Evolutionary conservation across 2,888 invertebrate species (phyloP), one percentile per base, ranked within the genome.

Genomic region (Beris chalybata): DNA sequence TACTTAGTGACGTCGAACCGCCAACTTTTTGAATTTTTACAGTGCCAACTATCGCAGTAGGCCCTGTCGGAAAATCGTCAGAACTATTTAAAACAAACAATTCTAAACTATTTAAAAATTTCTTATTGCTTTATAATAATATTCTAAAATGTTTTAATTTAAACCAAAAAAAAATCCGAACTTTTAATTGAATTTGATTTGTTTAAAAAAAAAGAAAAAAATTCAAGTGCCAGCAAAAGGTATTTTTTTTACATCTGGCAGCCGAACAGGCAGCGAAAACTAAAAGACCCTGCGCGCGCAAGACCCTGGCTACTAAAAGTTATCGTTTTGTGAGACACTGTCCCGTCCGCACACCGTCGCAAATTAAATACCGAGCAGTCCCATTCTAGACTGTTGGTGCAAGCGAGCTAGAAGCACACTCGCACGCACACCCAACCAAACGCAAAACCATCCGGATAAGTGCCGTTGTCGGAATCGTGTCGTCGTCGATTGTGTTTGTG

Each of bases 141-240:
- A 9, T 45, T 45, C 45, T 58, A 45, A 58, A 55, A 58, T 52
- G 58, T 58, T 58, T 58, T 58, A 58, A 58, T 58, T 47, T 29
- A 44, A 22, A 29, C 9, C 44, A 4, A 12, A 38, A 5, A 38
- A 38, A 45, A 45, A 45, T 58, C 58, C 5, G 22, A 58, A 22
- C 45, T 58, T 58, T 58, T 58, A 55, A 58, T 45, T 45, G 22
- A 58, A 47, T 44, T 44, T 31, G 30, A 58, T 58, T 58, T 22
- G 13, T 45, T 47, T 22, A 6, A 29, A 43, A n/a, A 9, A 13
- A 5, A 58, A 29, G 5, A 45, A 30, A n/a, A 45, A 58, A 58
- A 30, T 58, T 22, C 47, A 7, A 58, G 58, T 58, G 30, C 58
- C 58, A 58, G 43, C 56, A 3, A 5, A 22, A 45, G 45, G 58